These are phyloP conservation scores for Saguinus midas DNA, from an alignment of 2,113 vertebrate species.

Conservation along the genomic window DNA sequence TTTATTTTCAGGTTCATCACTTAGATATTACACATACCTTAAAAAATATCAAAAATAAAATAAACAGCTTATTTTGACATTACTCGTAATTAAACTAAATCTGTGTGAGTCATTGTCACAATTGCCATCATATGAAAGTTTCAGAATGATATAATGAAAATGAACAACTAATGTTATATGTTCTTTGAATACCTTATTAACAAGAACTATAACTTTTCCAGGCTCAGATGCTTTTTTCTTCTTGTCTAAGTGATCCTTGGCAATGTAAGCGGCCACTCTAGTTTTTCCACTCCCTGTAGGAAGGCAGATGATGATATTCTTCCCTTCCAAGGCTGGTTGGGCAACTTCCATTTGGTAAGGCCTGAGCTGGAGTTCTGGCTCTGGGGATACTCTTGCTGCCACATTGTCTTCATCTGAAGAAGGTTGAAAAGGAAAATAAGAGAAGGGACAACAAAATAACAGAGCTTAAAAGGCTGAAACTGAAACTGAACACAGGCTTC, in stretches of 20 bases:
- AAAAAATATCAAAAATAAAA: conserved; percentile 40
- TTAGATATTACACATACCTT: background rate
- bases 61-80: background rate
- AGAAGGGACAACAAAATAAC: background rate
- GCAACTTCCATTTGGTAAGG: conserved; percentile 96
- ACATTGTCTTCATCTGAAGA: conserved; percentile 73
- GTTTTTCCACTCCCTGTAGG: conserved; percentile 99
- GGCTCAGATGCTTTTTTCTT: conserved; percentile 78
- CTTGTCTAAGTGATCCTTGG: conserved; percentile 92
- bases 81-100: conserved; percentile 17
- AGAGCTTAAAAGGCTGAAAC: background rate
- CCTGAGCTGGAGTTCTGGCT: conserved; percentile 87
- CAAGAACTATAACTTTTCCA: conserved; percentile 94
- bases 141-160: background rate
- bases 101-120: background rate
- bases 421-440: conserved; percentile 33
- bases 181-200: conserved; percentile 91
- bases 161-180: background rate
- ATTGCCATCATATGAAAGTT: background rate
- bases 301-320: conserved; percentile 96
- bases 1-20: background rate
- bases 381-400: conserved; percentile 77
- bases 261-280: conserved; percentile 94
- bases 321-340: conserved; percentile 90
- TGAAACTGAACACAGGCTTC: background rate